These are phyloP conservation scores for Heliconius erato DNA, from an alignment of 2,888 invertebrate species.

Conservation along the genomic window DNA sequence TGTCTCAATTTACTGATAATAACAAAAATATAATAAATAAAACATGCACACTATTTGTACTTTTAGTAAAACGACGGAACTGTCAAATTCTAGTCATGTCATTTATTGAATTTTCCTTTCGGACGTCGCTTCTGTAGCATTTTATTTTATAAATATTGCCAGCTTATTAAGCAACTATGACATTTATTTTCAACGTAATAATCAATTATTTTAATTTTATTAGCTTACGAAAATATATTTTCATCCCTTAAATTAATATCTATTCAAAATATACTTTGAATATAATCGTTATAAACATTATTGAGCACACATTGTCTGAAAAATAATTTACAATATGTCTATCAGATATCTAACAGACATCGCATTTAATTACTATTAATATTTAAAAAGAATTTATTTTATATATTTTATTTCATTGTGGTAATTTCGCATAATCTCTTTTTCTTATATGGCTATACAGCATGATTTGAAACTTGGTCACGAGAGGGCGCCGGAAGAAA, in stretches of 20 bases:
- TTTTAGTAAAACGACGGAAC: constrained; percentile 62
- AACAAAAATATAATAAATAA: constrained; percentile 56
- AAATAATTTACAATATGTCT: not conserved
- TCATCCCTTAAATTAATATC: not conserved
- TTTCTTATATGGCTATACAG: not conserved
- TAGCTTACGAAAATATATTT: not conserved
- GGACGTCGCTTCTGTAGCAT: constrained; percentile 7
- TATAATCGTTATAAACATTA: not conserved
- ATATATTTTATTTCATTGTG: not conserved
- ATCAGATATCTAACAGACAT: not conserved
- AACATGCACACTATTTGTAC: constrained; percentile 63
- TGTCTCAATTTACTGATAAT: constrained; percentile 20
- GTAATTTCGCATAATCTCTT: not conserved
- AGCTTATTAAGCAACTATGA: not conserved
- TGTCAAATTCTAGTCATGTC: constrained; percentile 67
- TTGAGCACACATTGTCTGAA: not conserved
- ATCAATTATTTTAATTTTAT: not conserved
- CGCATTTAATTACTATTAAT: not conserved
- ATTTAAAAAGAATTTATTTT: not conserved
- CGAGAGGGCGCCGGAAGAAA: not conserved
- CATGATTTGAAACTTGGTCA: not conserved
- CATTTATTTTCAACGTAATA: not conserved
- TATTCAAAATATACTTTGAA: not conserved
- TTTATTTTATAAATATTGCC: constrained; percentile 13
- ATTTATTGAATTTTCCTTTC: constrained; percentile 43